phyloP scores from a whole-genome alignment of 2,888 invertebrate species.

The Polydrusus pterygomalis region DNA sequence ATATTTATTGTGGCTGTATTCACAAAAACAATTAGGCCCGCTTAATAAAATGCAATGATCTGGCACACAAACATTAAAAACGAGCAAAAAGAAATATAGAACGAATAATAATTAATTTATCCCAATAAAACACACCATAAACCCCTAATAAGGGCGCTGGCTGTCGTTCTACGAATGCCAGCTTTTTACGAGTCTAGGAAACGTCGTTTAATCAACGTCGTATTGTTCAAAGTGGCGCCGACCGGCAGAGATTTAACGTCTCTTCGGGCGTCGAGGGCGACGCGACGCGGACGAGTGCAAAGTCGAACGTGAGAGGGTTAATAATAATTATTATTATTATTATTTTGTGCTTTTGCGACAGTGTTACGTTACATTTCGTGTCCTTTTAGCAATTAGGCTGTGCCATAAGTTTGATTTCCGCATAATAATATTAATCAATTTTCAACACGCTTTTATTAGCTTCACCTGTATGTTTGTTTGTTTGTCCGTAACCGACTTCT shows the following conservation, averaged over 20 bases:
- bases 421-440: too few species aligned
- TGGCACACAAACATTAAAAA: too few species aligned
- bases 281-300: slow-evolving; percentile 10
- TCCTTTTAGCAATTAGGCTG: neutral
- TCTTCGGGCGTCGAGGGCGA: slow-evolving; percentile 13
- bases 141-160: slow-evolving; percentile 27
- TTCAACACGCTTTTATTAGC: too few species aligned
- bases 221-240: slow-evolving; percentile 42
- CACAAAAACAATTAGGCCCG: too few species aligned
- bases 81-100: neutral
- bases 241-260: slow-evolving; percentile 26
- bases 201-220: slow-evolving; percentile 44
- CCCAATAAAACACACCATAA: slow-evolving; percentile 8
- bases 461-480: too few species aligned
- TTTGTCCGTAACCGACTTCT: too few species aligned
- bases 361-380: slow-evolving; percentile 3
- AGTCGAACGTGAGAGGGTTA: slow-evolving; percentile 25
- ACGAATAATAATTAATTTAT: neutral
- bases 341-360: slow-evolving; percentile 11
- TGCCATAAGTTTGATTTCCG: neutral
- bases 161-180: slow-evolving; percentile 10
- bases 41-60: too few species aligned
- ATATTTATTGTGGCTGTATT: too few species aligned
- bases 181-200: slow-evolving; percentile 38
- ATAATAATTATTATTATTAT: slow-evolving; percentile 30